Base-by-base conservation (phyloP, 2,113 vertebrate species). In the Calypte anna region DNA sequence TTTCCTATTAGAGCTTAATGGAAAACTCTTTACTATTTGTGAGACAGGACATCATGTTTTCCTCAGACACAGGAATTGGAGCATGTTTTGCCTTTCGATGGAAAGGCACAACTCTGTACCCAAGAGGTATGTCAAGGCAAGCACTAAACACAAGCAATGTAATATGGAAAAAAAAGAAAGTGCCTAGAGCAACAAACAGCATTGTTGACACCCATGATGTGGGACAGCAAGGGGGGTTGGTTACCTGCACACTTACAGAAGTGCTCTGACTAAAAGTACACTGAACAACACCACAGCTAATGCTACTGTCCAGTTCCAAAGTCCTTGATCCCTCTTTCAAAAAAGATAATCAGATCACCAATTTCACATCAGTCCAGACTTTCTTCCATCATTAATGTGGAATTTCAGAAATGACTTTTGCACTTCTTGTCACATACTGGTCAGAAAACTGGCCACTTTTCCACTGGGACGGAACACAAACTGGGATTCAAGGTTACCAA, bases 21-120 rank as follows among this genome's bases (percentile, higher is more conserved):
- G 54, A 21, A 53, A 91, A 73, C 55, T 21, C 31, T 57, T 57
- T 10, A 19, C 44, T 48, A 53, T 58, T 84, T 76, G 68, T 55
- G 55, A 91, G 90, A 75, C 13, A 8, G 67, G 86, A 61, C 58
- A 17, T 17, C 33, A 66, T 0, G 2, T 44, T 30, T 38, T 85
- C 84, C 90, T 48, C n/a, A 50, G 58, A 73, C 54, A 16, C 59
- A 28, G 38, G 48, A 83, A 75, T 3, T 24, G 74, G 82, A 76
- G 82, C 66, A 68, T 4, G 50, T 27, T 88, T 53, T 94, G 93
- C 94, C 93, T 95, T 95, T 73, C 4, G 3, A 36, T 59, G 76
- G 94, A 94, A 97, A 95, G 85, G 95, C 96, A 93, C 95, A 91
- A 91, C 95, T 95, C 94, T 88, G 87, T 88, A 90, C 90, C 95